Evolutionary conservation across 2,888 invertebrate genomes (phyloP), one percentile per base, ranked within the genome.

Genomic region (Pimpla rufipes): DNA sequence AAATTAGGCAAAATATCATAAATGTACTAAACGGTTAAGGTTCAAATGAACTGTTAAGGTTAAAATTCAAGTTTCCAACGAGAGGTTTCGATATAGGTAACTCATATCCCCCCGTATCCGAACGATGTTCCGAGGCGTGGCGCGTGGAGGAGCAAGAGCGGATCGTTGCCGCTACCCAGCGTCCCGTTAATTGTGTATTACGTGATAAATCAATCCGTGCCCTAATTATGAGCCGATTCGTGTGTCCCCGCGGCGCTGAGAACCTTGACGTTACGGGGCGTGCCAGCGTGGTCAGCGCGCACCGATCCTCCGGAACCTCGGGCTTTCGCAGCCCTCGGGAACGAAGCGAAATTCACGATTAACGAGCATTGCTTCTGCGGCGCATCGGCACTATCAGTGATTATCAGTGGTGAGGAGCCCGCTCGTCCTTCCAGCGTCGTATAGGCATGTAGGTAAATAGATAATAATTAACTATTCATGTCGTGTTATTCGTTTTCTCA

Each of bases 161-260:
- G 35, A 40, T 23, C n/a, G 50, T 42, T 40, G 29, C 70, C 78
- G 50, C 50, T 5, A 3, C 29, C 16, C 67, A 64, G 77, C 45
- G 50, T 70, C 68, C 68, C 87, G 86, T 85, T 90, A 88, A 90
- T 90, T 88, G 88, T 90, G 89, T 89, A 91, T 91, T 88, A 89
- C 79, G 84, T 79, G 88, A 87, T 90, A 90, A 90, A 91, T 91
- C 90, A 88, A 89, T 90, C 86, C 85, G 83, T 83, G 84, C 62
- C 82, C 85, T 88, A 89, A 91, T 91, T 89, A 90, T 85, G 87
- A 88, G 79, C 73, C 78, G 86, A 87, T 86, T 86, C 78, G 84
- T 81, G 68, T 79, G 81, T 42, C 64, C 55, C 42, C 67, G n/a
- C n/a, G 23, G 13, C 5, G 55, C 52, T 47, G 40, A 67, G 45